Conservation (phyloP, 2,113 vertebrate species). For the Butorides virescens region DNA sequence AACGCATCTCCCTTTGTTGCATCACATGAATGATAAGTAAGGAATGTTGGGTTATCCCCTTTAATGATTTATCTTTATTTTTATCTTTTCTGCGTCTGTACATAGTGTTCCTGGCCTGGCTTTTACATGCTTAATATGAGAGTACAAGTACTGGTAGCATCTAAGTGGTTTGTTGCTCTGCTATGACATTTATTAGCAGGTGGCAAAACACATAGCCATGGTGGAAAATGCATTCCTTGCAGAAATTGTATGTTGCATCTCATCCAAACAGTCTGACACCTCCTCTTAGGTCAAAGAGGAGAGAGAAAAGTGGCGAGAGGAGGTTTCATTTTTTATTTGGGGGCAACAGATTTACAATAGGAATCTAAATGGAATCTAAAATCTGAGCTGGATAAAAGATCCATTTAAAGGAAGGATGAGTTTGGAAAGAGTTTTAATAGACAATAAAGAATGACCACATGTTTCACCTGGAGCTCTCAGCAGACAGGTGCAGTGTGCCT, state of each 20-base stretch:
- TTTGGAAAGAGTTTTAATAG: neutral
- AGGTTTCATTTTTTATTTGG: neutral
- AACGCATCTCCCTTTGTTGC: neutral
- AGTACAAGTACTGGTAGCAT: neutral
- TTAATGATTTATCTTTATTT: neutral
- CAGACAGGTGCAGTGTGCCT: neutral
- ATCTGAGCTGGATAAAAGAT: neutral
- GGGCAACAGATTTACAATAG: neutral
- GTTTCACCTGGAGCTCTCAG: neutral
- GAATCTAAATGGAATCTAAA: neutral
- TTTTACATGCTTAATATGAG: neutral
- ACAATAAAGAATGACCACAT: rapidly evolving
- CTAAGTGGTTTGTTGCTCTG: neutral
- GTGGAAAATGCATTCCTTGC: neutral
- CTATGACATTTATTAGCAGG: neutral
- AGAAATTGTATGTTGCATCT: neutral
- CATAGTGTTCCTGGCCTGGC: neutral
- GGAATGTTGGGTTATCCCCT: neutral
- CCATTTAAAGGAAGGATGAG: neutral
- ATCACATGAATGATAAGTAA: neutral
- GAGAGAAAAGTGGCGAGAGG: neutral
- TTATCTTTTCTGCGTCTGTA: neutral
- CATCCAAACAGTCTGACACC: neutral
- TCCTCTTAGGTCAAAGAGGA: neutral
- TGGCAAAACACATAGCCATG: neutral